phyloP scores from a whole-genome alignment of 2,888 invertebrate species.

The Napeogenes sylphis region DNA sequence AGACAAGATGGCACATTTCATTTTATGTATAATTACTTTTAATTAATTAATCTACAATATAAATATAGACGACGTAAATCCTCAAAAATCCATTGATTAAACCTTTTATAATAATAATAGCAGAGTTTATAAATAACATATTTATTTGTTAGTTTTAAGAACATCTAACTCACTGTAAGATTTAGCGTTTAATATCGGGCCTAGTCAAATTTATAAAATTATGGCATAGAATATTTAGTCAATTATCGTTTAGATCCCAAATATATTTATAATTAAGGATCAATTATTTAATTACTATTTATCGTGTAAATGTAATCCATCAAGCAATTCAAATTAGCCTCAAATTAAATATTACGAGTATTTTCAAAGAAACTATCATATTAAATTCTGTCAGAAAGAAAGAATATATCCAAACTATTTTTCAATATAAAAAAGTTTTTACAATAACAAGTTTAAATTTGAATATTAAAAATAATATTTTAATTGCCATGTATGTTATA shows the following conservation, averaged over 20 bases:
- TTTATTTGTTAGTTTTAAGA: constrained; percentile 7
- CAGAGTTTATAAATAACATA: background rate
- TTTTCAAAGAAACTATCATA: constrained; percentile 1
- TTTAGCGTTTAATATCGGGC: constrained; percentile 38
- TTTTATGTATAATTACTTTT: no score
- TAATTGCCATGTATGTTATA: no score
- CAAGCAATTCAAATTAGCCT: background rate
- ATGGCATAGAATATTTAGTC: constrained; percentile 60
- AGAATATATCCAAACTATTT: background rate
- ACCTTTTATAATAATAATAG: background rate
- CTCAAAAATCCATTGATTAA: background rate
- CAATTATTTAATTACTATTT: constrained; percentile 19
- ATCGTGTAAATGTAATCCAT: background rate
- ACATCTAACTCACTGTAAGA: constrained; percentile 14
- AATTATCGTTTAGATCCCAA: constrained; percentile 49
- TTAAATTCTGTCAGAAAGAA: background rate
- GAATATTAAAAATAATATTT: no score
- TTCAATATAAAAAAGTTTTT: no score
- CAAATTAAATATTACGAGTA: background rate
- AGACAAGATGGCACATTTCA: no score
- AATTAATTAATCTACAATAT: no score
- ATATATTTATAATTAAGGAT: constrained; percentile 25
- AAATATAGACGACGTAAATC: no score
- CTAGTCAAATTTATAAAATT: constrained; percentile 48
- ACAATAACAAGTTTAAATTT: no score